Percentiles rank a stretch among this genome's conserved stretches.
Conservation (phyloP, 1,140 invertebrate genomes). For the Hestina assimilis region DNA sequence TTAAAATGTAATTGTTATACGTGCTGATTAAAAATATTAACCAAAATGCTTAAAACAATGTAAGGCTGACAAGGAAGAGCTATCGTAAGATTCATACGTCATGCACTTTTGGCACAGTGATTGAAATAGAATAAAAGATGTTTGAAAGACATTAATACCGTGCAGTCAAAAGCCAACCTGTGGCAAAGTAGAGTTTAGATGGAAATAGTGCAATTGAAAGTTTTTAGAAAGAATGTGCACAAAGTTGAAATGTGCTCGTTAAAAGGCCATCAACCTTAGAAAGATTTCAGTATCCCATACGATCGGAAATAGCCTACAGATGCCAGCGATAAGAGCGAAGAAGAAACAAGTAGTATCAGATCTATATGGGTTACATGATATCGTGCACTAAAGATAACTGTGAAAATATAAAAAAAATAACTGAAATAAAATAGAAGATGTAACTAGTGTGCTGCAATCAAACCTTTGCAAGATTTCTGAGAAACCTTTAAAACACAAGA, state of each 20-base stretch:
- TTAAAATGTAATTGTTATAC: constrained; percentile 20
- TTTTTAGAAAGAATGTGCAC: constrained; percentile 41
- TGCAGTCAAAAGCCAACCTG: constrained; percentile 29
- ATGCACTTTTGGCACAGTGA: constrained; percentile 30
- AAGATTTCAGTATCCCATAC: constrained; percentile 56
- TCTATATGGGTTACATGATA: constrained; percentile 55
- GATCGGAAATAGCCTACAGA: constrained; percentile 35
- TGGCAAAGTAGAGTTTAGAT: constrained; percentile 24
- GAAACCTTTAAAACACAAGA: constrained; percentile 62
- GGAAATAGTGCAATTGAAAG: constrained; percentile 33
- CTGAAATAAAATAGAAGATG: constrained; percentile 47
- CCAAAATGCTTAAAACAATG: constrained; percentile 32
- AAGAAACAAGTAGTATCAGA: constrained; percentile 35
- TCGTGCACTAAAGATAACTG: constrained; percentile 47
- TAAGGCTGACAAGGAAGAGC: constrained; percentile 30
- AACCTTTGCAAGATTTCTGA: constrained; percentile 66
- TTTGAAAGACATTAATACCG: constrained; percentile 24
- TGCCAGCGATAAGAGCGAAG: constrained; percentile 32
- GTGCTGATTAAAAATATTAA: constrained; percentile 24
- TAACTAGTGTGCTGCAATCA: constrained; percentile 62
- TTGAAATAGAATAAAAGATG: constrained; percentile 27
- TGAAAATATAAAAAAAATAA: constrained; percentile 46
- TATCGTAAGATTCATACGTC: constrained; percentile 27
- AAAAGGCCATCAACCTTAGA: constrained; percentile 34
- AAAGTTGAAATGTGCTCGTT: constrained; percentile 43